Percentiles rank a stretch among this genome's conserved stretches.
These are phyloP conservation scores for Calameuta idolon DNA, from an alignment of 2,888 invertebrate genomes.

Conservation along the genomic window DNA sequence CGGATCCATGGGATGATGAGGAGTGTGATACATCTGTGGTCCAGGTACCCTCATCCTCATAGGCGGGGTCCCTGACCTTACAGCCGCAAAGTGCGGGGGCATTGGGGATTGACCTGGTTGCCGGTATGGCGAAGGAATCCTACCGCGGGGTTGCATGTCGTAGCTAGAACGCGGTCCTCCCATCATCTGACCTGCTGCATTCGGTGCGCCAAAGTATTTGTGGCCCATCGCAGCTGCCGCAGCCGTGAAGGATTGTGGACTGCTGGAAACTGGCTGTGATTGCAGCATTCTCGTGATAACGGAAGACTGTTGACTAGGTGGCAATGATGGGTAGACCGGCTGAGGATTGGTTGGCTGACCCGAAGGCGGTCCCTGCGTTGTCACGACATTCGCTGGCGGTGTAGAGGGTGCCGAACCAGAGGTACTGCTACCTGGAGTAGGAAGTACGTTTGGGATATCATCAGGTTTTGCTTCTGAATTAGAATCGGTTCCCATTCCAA, in stretches of 20 bases:
- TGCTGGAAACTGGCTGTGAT: constrained; percentile 63
- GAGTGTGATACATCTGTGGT: constrained; percentile 65
- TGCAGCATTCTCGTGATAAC: constrained; percentile 76
- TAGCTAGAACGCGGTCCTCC: constrained; percentile 54
- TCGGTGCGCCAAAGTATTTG: constrained; percentile 62
- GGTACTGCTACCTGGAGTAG: constrained; percentile 61
- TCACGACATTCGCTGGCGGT: constrained; percentile 52
- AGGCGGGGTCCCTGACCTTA: constrained; percentile 59
- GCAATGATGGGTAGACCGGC: constrained; percentile 61
- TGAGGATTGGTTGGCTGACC: constrained; percentile 44
- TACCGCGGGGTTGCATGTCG: constrained; percentile 59
- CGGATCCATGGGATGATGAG: constrained; percentile 69
- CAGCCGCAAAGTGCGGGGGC: constrained; percentile 60
- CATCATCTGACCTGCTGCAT: constrained; percentile 51
- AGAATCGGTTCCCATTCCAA: constrained; percentile 53
- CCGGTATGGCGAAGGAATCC: constrained; percentile 63
- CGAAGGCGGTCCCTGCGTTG: constrained; percentile 46
- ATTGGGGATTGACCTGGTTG: constrained; percentile 53
- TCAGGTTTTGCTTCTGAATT: constrained; percentile 53
- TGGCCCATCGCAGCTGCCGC: constrained; percentile 66
- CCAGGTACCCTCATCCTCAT: constrained; percentile 62
- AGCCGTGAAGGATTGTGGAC: constrained; percentile 63
- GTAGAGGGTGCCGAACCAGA: constrained; percentile 64
- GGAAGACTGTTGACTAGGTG: constrained; percentile 68
- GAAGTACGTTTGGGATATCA: constrained; percentile 54